Conservation (phyloP, 2,888 invertebrate species). For the Coleophora flavipennella region DNA sequence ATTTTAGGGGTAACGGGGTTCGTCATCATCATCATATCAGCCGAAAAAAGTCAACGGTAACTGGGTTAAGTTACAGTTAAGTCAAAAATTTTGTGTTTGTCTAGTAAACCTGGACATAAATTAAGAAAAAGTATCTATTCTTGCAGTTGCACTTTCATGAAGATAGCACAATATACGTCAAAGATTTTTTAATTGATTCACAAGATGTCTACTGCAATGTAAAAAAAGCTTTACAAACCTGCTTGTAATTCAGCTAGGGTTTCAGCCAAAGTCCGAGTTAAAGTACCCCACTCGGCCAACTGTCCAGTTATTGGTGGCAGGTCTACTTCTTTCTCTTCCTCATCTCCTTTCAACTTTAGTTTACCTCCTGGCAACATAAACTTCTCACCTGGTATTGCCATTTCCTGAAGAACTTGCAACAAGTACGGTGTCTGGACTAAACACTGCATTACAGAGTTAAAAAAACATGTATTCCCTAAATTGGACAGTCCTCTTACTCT, state of each 20-base stretch:
- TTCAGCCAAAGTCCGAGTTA: slow-evolving; percentile 79
- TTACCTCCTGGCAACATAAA: slow-evolving; percentile 83
- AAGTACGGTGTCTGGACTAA: slow-evolving; percentile 89
- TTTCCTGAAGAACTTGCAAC: slow-evolving; percentile 78
- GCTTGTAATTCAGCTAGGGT: slow-evolving; percentile 80
- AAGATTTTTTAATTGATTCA: too few relatives aligned
- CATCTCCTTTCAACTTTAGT: slow-evolving; percentile 59
- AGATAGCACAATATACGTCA: too few relatives aligned
- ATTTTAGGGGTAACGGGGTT: too few relatives aligned
- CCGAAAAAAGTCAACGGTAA: too few relatives aligned
- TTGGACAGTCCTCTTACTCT: slow-evolving; percentile 87
- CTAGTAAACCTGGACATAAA: too few relatives aligned
- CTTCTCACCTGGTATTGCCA: slow-evolving; percentile 77
- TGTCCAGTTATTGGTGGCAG: slow-evolving; percentile 77
- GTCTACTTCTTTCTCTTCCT: slow-evolving; percentile 65
- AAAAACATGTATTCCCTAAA: slow-evolving; percentile 97
- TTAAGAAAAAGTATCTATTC: too few relatives aligned
- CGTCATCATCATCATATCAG: too few relatives aligned
- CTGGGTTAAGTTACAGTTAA: too few relatives aligned
- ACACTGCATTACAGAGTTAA: slow-evolving; percentile 96
- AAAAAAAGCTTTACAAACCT: too few relatives aligned
- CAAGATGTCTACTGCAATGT: too few relatives aligned
- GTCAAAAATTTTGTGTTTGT: too few relatives aligned
- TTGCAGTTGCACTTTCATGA: too few relatives aligned
- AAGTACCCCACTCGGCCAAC: slow-evolving; percentile 77